These are phyloP conservation scores for Ceratothoa steindachneri DNA, from an alignment of 2,888 invertebrate genomes.

Conservation along the genomic window DNA sequence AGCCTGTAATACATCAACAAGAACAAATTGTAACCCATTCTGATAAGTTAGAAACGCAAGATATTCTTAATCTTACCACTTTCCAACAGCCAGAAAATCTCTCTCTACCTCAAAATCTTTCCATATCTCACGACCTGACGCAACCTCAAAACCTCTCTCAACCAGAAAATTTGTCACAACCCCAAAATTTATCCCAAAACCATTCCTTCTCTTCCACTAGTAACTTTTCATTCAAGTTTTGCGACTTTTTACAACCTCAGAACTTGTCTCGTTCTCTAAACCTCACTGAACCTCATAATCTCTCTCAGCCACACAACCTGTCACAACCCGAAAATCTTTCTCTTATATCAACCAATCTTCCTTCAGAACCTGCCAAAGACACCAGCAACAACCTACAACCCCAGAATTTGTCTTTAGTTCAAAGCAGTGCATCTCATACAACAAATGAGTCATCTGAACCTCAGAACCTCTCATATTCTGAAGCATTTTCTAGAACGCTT, in stretches of 20 bases:
- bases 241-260: background rate
- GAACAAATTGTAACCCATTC: constrained; percentile 17
- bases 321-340: constrained; percentile 19
- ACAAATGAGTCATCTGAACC: too few relatives aligned
- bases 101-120: constrained; percentile 23
- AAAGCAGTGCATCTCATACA: background rate
- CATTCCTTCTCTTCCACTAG: background rate
- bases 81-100: constrained; percentile 24
- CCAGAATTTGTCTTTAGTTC: background rate
- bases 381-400: background rate
- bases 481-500: background rate
- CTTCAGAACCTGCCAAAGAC: background rate
- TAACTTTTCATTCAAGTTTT: background rate
- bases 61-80: background rate
- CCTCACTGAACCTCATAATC: background rate
- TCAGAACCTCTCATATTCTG: background rate
- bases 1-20: constrained; percentile 23
- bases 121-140: constrained; percentile 16
- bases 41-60: constrained; percentile 14
- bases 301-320: constrained; percentile 17
- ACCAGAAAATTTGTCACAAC: constrained; percentile 15
- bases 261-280: background rate
- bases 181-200: constrained; percentile 25
- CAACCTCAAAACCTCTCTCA: constrained; percentile 33
- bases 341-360: background rate